phyloP scores from a whole-genome alignment of 2,797 vertebrate genomes.

The Nyctibius grandis region DNA sequence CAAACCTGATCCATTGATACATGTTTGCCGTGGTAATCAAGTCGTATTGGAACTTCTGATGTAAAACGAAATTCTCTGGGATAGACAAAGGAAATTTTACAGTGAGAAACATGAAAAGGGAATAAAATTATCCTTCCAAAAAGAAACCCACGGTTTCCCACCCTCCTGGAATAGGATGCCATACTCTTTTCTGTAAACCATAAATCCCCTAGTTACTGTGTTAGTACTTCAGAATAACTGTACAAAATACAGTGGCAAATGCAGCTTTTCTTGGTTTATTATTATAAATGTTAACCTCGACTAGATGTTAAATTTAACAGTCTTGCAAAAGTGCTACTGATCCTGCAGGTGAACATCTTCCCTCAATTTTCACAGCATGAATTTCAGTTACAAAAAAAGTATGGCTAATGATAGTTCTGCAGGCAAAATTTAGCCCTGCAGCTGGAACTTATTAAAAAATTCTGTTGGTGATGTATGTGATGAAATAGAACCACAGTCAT shows the following conservation, averaged over 20 bases:
- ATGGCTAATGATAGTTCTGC: not conserved
- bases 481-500: not conserved
- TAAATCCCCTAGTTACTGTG: not conserved
- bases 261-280: not conserved
- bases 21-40: conserved; percentile 98
- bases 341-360: not conserved
- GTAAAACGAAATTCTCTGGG: conserved; percentile 97
- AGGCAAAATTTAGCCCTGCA: not conserved
- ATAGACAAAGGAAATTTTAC: not conserved
- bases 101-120: not conserved
- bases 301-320: not conserved
- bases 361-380: not conserved
- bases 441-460: not conserved
- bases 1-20: conserved; percentile 97
- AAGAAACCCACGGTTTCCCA: not conserved
- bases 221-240: not conserved
- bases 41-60: conserved; percentile 93
- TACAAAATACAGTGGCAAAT: not conserved
- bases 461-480: not conserved
- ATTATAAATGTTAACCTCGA: no score
- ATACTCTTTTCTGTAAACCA: not conserved
- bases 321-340: not conserved
- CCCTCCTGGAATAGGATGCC: not conserved
- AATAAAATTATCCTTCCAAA: not conserved
- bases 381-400: not conserved